phyloP scores from a whole-genome alignment of 2,888 invertebrate species.

The Coleophora flavipennella region DNA sequence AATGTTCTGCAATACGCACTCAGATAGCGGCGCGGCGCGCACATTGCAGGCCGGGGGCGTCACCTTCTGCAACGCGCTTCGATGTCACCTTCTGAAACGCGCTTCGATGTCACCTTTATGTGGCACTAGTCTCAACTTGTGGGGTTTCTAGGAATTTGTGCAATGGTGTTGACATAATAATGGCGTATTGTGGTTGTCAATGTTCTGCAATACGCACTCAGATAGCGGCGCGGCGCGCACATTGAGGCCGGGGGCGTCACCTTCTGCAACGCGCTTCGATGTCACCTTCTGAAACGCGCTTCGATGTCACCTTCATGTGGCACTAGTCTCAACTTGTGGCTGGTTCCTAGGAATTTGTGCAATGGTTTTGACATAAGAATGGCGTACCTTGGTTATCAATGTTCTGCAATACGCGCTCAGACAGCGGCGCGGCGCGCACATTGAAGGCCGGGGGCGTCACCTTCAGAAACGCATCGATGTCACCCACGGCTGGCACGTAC shows the following conservation, averaged over 20 bases:
- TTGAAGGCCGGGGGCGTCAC: conserved; percentile 84
- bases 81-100: conserved; percentile 95
- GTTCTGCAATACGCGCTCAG: conserved; percentile 66
- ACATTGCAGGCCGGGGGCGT: conserved; percentile 80
- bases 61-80: conserved; percentile 98
- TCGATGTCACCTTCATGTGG: conserved; percentile 99
- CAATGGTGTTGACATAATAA: too few species aligned
- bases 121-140: too few species aligned
- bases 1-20: conserved; percentile 69
- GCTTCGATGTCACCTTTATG: conserved; percentile 99
- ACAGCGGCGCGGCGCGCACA: conserved; percentile 35
- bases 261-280: conserved; percentile 98
- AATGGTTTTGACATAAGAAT: too few species aligned
- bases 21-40: conserved; percentile 36
- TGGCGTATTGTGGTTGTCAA: too few species aligned
- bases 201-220: conserved; percentile 67
- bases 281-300: conserved; percentile 98
- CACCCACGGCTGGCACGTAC: conserved; percentile 97
- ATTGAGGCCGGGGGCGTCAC: conserved; percentile 83
- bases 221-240: conserved; percentile 36
- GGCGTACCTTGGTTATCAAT: conserved; percentile 52
- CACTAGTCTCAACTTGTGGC: too few species aligned
- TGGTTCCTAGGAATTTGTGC: too few species aligned
- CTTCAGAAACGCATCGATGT: conserved; percentile 98
- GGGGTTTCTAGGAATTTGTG: too few species aligned